Percentiles rank a stretch among this genome's conserved stretches.
Conservation (phyloP, 2,888 invertebrate species). For the Scaptodrosophila latifasciaeformis region DNA sequence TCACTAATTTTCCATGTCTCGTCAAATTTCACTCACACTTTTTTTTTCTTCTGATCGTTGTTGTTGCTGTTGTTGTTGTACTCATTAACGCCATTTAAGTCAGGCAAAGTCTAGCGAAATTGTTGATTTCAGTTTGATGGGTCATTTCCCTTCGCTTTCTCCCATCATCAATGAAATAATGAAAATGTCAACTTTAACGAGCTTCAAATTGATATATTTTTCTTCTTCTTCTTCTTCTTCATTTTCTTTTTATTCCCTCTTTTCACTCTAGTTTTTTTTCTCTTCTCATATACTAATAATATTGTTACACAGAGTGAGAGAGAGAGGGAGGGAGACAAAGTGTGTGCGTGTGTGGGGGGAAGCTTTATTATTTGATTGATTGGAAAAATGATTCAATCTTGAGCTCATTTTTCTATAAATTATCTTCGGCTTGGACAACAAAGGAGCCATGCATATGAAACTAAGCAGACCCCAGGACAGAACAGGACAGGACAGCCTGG, state of each 20-base stretch:
- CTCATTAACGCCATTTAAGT: slow-evolving; percentile 62
- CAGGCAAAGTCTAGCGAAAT: slow-evolving; percentile 21
- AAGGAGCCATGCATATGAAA: no score
- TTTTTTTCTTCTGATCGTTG: slow-evolving; percentile 7
- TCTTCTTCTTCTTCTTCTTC: not conserved
- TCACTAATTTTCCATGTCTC: slow-evolving; percentile 62
- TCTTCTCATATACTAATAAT: no score
- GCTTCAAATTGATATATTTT: slow-evolving; percentile 67
- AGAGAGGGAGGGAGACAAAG: not conserved
- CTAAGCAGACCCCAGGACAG: no score
- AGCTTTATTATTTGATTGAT: slow-evolving; percentile 66
- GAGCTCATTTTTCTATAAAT: slow-evolving; percentile 46
- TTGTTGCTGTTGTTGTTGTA: slow-evolving; percentile 25
- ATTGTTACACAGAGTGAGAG: not conserved
- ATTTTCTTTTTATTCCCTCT: not conserved
- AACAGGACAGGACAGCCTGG: no score
- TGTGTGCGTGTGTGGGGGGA: slow-evolving; percentile 20
- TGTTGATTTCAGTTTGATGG: slow-evolving; percentile 47
- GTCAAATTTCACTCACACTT: slow-evolving; percentile 51
- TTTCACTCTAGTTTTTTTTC: no score
- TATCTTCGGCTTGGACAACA: no score
- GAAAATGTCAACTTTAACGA: slow-evolving; percentile 70
- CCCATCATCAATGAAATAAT: slow-evolving; percentile 41
- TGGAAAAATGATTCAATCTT: slow-evolving; percentile 70
- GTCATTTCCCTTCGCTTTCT: not conserved